phyloP scores from a whole-genome alignment of 2,113 vertebrate genomes.

The Chunga burmeisteri region DNA sequence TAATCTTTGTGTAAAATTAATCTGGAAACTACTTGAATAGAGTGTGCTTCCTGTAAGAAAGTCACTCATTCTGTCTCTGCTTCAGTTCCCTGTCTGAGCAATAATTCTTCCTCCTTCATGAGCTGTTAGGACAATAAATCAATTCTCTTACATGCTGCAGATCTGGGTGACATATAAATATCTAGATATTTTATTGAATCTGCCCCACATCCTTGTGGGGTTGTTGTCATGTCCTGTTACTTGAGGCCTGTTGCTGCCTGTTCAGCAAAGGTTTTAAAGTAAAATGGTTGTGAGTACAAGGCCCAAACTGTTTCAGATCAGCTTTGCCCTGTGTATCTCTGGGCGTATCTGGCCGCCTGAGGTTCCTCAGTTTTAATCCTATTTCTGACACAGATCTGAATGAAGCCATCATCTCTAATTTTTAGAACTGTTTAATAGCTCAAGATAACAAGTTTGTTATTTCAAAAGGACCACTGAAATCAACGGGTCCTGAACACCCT shows the following conservation, averaged over 20 bases:
- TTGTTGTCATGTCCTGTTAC: neutral
- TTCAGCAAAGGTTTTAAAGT: neutral
- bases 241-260: neutral
- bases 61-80: neutral
- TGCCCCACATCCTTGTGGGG: neutral
- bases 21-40: neutral
- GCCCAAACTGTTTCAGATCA: neutral
- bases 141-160: neutral
- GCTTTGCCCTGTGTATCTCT: neutral
- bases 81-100: neutral
- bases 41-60: neutral
- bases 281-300: neutral
- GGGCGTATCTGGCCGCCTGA: no score
- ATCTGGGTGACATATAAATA: neutral
- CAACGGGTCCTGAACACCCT: neutral
- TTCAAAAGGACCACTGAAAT: neutral
- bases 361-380: neutral
- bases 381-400: neutral
- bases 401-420: neutral
- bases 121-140: neutral
- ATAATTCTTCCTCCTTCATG: neutral
- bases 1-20: neutral
- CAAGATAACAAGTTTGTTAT: neutral
- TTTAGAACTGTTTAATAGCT: neutral
- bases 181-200: neutral